Evolutionary conservation across 2,113 vertebrate species (phyloP), one percentile per base, ranked within the genome.

Genomic region (Burhinus bistriatus): DNA sequence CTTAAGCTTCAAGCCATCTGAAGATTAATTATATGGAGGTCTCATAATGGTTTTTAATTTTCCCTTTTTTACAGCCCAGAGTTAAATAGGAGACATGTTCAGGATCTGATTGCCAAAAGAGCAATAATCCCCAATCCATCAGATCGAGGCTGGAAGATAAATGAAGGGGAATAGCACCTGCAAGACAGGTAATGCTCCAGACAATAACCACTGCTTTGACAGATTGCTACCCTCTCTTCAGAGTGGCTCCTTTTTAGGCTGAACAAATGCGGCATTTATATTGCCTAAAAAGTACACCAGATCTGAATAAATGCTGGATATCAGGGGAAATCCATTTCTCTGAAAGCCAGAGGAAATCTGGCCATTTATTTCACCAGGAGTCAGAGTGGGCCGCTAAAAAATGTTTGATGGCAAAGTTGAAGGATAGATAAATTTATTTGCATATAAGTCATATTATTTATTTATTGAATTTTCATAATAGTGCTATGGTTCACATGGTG

Each of bases 171-270:
- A 97, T 98, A 98, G 94, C 98, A 98, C 96, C 97, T 98, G 93
- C 97, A 98, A 97, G 98, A 99, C 95, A 99, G 98, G 98, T 99
- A 98, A 80, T 82, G 87, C 95, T 96, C 94, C 89, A 96, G 96
- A 88, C 47, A 77, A 88, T 95, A 95, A 94, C 85, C 84, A 89
- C 92, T 47, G 83, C 85, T 95, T 86, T 98, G 95, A 98, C 92
- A 97, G 98, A 97, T 98, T 96, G 80, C 96, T 92, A 22, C 82
- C 81, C 88, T 71, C 62, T 95, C 52, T 44, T 81, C 87, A 59
- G 54, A 81, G 38, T 80, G 71, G 55, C 83, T 93, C 72, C 91
- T 96, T 83, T 95, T 94, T 93, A 85, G 68, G 84, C 77, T 95
- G 91, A 89, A 93, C 75, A 97, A 86, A 91, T 72, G 88, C 8